phyloP scores from a whole-genome alignment of 2,797 vertebrate species.

The Denticeps clupeoides region DNA sequence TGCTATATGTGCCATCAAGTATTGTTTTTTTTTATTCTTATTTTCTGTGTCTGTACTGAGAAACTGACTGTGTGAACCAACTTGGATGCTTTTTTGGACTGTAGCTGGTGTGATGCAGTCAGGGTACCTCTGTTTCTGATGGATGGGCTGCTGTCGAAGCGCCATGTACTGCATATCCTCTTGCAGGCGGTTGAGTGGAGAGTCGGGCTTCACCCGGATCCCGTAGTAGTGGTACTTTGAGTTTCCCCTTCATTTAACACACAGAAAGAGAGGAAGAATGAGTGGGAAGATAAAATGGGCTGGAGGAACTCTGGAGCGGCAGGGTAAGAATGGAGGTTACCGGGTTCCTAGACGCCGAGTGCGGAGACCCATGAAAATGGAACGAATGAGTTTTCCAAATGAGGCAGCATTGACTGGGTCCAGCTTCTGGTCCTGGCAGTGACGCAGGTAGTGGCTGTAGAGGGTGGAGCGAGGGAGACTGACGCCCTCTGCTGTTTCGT shows the following conservation, averaged over 20 bases:
- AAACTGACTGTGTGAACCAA: no score
- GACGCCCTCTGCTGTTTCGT: slow-evolving; percentile 92
- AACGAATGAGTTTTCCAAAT: slow-evolving; percentile 96
- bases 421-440: slow-evolving; percentile 97
- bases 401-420: slow-evolving; percentile 96
- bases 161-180: slow-evolving; percentile 98
- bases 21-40: no score
- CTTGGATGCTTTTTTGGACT: no score
- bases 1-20: no score
- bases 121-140: slow-evolving; percentile 86
- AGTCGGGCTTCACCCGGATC: slow-evolving; percentile 92
- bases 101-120: neutral
- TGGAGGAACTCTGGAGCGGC: neutral
- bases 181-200: slow-evolving; percentile 86
- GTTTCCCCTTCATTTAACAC: slow-evolving; percentile 69
- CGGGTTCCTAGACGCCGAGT: slow-evolving; percentile 91
- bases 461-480: slow-evolving; percentile 91
- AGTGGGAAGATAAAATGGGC: no score
- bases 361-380: slow-evolving; percentile 94
- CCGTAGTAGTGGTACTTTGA: slow-evolving; percentile 97
- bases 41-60: no score
- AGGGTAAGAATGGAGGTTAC: slow-evolving; percentile 39
- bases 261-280: neutral
- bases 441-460: slow-evolving; percentile 93
- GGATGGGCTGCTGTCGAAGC: slow-evolving; percentile 86